phyloP scores from a whole-genome alignment of 2,888 invertebrate species.

The Tenthredo livida region DNA sequence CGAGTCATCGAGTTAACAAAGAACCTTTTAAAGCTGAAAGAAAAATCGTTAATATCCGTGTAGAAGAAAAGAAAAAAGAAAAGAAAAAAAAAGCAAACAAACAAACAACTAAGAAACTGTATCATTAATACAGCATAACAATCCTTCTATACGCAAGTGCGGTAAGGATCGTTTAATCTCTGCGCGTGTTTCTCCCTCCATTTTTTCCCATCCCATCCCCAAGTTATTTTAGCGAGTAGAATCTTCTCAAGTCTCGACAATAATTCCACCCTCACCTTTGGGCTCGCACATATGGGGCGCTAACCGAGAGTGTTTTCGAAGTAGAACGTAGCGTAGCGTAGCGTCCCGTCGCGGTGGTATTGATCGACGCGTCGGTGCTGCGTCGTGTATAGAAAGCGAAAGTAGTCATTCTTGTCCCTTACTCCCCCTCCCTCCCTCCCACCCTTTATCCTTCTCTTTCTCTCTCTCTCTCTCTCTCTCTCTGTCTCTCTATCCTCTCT shows the following conservation, averaged over 20 bases:
- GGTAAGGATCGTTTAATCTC: not conserved
- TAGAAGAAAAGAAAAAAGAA: not conserved
- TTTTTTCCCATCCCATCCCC: not conserved
- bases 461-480: constrained; percentile 62
- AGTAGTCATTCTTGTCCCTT: constrained; percentile 67
- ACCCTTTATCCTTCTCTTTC: constrained; percentile 68
- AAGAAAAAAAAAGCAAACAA: not conserved
- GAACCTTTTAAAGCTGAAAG: not conserved
- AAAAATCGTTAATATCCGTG: not conserved
- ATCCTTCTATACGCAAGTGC: not conserved
- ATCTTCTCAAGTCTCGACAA: constrained; percentile 54
- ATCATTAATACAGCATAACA: not conserved
- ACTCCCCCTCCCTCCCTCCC: constrained; percentile 44
- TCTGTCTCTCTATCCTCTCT: constrained; percentile 61
- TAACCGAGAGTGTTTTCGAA: constrained; percentile 58
- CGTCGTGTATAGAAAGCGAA: constrained; percentile 75
- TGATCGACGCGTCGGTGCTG: constrained; percentile 72
- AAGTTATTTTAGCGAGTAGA: not conserved
- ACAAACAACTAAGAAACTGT: not conserved
- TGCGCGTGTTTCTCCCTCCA: not conserved
- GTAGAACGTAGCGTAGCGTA: constrained; percentile 57
- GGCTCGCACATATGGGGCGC: constrained; percentile 52
- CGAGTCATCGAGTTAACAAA: not conserved
- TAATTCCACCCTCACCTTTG: constrained; percentile 64
- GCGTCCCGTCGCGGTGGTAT: constrained; percentile 64